A percentile compares a stretch with the other conserved stretches of the same genome.
Evolutionary conservation across 2,888 invertebrate species (phyloP).

Genomic region (Orgyia antiqua): DNA sequence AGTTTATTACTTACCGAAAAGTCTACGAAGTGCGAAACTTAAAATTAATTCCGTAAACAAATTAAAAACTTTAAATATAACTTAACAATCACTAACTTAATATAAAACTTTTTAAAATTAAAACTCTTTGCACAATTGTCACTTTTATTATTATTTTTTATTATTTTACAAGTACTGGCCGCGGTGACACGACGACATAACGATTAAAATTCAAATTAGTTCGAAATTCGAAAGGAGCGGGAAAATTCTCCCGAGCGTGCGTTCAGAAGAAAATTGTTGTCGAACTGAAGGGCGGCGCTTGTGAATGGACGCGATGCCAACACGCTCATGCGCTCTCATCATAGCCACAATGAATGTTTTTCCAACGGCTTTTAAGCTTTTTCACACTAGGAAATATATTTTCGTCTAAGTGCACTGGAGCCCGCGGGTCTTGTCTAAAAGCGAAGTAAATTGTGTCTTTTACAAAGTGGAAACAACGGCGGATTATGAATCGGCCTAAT

Average conservation of each 20-base stretch:
- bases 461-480: no score
- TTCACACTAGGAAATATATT: constrained; percentile 35
- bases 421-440: constrained; percentile 28
- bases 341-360: constrained; percentile 36
- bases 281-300: constrained; percentile 59
- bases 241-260: constrained; percentile 53
- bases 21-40: constrained; percentile 3
- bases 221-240: constrained; percentile 53
- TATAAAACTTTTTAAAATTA: constrained; percentile 9
- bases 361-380: constrained; percentile 43
- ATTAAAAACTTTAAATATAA: constrained; percentile 20
- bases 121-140: constrained; percentile 20
- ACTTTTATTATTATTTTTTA: no score
- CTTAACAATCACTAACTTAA: constrained; percentile 18
- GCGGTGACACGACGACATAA: constrained; percentile 24
- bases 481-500: no score
- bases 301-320: constrained; percentile 47
- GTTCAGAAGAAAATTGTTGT: constrained; percentile 51
- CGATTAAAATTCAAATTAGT: constrained; percentile 51
- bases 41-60: constrained; percentile 19
- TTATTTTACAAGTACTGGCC: constrained; percentile 37
- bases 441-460: constrained; percentile 17
- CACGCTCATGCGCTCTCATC: constrained; percentile 56
- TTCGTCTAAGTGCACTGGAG: constrained; percentile 31
- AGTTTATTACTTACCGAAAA: constrained; percentile 23